Evolutionary conservation across 2,888 invertebrate genomes (phyloP).

Genomic region (Netelia inedita): DNA sequence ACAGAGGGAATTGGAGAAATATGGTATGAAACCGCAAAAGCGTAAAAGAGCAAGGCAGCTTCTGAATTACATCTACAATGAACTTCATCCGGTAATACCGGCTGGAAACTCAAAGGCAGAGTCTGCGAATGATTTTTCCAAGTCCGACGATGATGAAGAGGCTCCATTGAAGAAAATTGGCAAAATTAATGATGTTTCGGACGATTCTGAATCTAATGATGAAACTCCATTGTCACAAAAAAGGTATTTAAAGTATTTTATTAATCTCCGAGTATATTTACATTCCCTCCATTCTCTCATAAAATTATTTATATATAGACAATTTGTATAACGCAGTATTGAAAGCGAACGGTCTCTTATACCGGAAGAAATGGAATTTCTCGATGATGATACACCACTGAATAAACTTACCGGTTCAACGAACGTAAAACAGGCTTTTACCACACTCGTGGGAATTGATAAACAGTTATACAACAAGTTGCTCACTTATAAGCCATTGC

Average conservation of each 20-base stretch:
- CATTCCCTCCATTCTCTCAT: background rate
- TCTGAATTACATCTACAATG: constrained; percentile 87
- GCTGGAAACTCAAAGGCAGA: constrained; percentile 8
- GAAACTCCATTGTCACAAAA: constrained; percentile 51
- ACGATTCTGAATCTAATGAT: constrained; percentile 58
- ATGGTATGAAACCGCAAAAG: constrained; percentile 86
- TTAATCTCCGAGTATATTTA: background rate
- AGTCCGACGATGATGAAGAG: constrained; percentile 62
- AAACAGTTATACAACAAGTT: constrained; percentile 84
- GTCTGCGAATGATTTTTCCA: background rate
- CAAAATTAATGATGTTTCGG: constrained; percentile 3
- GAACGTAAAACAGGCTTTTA: constrained; percentile 75
- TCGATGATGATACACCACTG: constrained; percentile 66
- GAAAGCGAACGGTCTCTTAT: constrained; percentile 55
- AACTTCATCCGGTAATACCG: constrained; percentile 85
- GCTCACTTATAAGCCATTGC: constrained; percentile 86
- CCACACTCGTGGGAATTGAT: constrained; percentile 78
- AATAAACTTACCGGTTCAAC: constrained; percentile 52
- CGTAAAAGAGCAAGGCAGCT: constrained; percentile 86
- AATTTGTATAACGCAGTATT: constrained; percentile 52
- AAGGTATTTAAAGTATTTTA: constrained; percentile 31
- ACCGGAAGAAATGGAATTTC: constrained; percentile 74
- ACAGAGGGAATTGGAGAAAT: constrained; percentile 86
- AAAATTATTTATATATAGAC: background rate
- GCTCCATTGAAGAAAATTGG: constrained; percentile 70